Evolutionary conservation across 2,797 vertebrate genomes (phyloP).

Genomic region (Somateria mollissima): DNA sequence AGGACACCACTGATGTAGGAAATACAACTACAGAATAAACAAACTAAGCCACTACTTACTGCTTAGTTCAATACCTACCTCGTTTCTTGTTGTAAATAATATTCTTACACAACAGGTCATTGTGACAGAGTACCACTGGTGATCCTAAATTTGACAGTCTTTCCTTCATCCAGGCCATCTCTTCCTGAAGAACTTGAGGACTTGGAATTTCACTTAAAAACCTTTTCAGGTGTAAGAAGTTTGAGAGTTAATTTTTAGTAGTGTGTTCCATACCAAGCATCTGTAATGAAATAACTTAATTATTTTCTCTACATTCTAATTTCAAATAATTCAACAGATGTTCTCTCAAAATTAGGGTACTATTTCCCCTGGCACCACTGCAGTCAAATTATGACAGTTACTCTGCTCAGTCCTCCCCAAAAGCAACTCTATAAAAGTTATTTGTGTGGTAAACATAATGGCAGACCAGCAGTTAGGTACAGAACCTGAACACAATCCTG

Average conservation of each 20-base stretch:
- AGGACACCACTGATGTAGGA: background rate
- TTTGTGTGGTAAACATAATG: background rate
- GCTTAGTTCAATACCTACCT: slow-evolving; percentile 85
- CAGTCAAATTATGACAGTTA: background rate
- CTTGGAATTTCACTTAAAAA: slow-evolving; percentile 89
- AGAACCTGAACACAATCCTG: background rate
- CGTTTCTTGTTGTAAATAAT: slow-evolving; percentile 94
- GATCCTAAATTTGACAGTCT: slow-evolving; percentile 91
- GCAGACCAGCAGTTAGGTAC: background rate
- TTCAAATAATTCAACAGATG: background rate
- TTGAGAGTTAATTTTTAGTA: background rate
- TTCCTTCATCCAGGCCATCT: slow-evolving; percentile 95
- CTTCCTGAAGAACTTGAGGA: slow-evolving; percentile 85
- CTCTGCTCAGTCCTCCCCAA: background rate
- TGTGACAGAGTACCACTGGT: slow-evolving; percentile 98
- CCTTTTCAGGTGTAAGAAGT: slow-evolving; percentile 74
- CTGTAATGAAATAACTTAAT: background rate
- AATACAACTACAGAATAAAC: slow-evolving; percentile 2
- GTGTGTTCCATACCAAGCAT: background rate
- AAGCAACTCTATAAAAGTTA: background rate
- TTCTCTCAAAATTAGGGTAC: background rate
- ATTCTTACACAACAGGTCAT: slow-evolving; percentile 98
- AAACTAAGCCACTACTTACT: slow-evolving; percentile 58
- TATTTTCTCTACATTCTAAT: background rate
- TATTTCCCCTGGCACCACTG: background rate